phyloP scores from a whole-genome alignment of 2,113 vertebrate genomes.

The Platichthys stellatus region DNA sequence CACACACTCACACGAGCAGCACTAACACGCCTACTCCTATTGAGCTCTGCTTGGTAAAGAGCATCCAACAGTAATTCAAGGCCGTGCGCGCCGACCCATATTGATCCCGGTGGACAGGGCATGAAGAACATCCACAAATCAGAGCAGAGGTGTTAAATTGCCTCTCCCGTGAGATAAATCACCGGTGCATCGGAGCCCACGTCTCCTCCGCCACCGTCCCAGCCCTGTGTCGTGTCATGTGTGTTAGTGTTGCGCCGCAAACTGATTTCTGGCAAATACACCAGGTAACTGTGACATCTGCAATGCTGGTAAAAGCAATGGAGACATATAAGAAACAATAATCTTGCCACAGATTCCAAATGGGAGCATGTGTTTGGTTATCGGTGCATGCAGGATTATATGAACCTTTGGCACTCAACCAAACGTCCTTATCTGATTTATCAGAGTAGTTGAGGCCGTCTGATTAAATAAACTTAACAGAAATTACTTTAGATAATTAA shows the following conservation, averaged over 20 bases:
- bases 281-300: background rate
- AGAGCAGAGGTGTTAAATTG: conserved; percentile 66
- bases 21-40: conserved; percentile 43
- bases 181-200: background rate
- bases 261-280: conserved; percentile 16
- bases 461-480: background rate
- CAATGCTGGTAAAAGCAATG: background rate
- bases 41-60: conserved; percentile 70
- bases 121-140: conserved; percentile 77
- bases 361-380: background rate
- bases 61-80: conserved; percentile 75
- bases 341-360: background rate
- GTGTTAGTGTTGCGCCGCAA: conserved; percentile 18
- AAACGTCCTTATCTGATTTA: no score
- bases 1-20: conserved; percentile 9
- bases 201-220: conserved; percentile 16
- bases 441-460: background rate
- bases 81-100: conserved; percentile 60
- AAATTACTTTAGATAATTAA: background rate
- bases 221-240: conserved; percentile 35
- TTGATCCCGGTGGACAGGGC: conserved; percentile 73
- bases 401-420: background rate
- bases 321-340: background rate
- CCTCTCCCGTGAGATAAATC: conserved; percentile 70
- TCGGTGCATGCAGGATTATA: background rate